Evolutionary conservation across 2,113 vertebrate species (phyloP), one percentile per base, ranked within the genome.

Genomic region (Gymnarchus niloticus): DNA sequence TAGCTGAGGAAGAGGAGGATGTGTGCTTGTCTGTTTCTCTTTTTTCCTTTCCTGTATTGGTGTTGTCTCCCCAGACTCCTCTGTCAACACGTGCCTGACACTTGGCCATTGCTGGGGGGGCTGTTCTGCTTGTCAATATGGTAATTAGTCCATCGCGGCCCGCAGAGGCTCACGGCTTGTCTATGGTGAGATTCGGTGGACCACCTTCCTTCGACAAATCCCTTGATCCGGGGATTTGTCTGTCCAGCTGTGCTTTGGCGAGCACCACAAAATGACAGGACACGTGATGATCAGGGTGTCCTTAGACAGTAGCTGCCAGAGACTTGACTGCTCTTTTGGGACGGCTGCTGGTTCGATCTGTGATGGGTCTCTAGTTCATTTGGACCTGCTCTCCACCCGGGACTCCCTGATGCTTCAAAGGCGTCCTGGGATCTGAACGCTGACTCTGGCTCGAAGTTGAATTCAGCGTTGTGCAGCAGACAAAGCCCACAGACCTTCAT

Each of bases 51-150:
- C 25, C n/a, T 46, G 33, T 49, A 33, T 56, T 56, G 61, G 56
- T 86, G 81, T 86, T 77, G 33, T 86, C 77, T 76, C 61, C 69
- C 59, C 49, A 83, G 61, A 65, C 59, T 86, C 49, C 33, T 44
- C 41, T 57, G 54, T 76, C 84, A 52, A 6, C 28, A 46, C 4
- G 73, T 12, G 46, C 14, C 44, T 81, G 77, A 61, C 44, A 52
- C 10, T 37, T 69, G 33, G 69, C 59, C 65, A 81, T 73, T 41
- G 54, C 33, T 9, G 14, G 46, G 25, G 48, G 37, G 14, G 49
- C 51, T 19, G 51, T 41, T 9, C 48, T 52, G 46, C 49, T 37
- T 23, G 19, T 23, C 12, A n/a, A 48, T 44, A 44, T 87, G 82
- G 61, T 87, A 80, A 84, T 84, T 61, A 84, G 49, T 59, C 77